Evolutionary conservation across 1,140 invertebrate genomes (phyloP).

Genomic region (Aphaenogaster floridana): DNA sequence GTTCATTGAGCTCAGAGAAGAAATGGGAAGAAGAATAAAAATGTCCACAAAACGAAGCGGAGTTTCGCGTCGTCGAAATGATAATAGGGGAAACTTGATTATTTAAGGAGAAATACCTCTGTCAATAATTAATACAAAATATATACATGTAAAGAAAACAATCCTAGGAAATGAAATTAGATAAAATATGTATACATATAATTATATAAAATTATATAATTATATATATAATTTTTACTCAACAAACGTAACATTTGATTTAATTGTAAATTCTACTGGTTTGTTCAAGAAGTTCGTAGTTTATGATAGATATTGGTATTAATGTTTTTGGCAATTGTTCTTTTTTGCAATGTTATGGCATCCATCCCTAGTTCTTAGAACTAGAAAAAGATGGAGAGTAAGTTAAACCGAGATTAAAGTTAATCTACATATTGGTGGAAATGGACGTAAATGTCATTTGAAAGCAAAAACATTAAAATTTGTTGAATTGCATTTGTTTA

Average conservation of each 20-base stretch:
- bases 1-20: background rate
- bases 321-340: background rate
- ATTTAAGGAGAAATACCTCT: background rate
- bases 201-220: background rate
- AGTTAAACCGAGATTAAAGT: too few species aligned
- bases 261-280: background rate
- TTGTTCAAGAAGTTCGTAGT: background rate
- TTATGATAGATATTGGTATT: background rate
- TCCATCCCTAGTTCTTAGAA: too few species aligned
- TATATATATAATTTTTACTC: background rate
- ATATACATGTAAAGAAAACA: background rate
- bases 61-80: background rate
- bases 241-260: background rate
- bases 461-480: conserved; percentile 4
- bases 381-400: too few species aligned
- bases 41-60: background rate
- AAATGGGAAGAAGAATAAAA: background rate
- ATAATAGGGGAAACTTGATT: background rate
- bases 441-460: background rate
- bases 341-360: background rate
- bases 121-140: conserved; percentile 9
- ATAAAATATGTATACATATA: background rate
- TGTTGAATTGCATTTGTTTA: background rate
- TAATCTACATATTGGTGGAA: too few species aligned
- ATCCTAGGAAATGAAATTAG: background rate